Conservation (phyloP, 2,888 invertebrate species). For the Zonitis immaculata region DNA sequence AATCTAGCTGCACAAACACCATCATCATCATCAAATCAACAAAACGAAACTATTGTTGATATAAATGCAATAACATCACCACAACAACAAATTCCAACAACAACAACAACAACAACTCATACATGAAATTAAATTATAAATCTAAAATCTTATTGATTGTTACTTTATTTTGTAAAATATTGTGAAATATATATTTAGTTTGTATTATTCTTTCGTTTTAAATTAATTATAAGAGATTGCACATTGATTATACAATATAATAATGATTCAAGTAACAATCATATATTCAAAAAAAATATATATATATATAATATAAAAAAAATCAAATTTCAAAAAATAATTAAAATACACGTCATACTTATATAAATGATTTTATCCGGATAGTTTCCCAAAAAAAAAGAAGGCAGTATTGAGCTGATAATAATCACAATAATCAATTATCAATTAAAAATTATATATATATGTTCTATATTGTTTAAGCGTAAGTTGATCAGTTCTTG, state of each 20-base stretch:
- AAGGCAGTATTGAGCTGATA: background rate
- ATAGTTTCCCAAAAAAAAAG: background rate
- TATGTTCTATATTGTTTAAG: no score
- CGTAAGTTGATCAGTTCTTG: constrained; percentile 8
- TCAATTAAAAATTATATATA: background rate
- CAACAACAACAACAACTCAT: constrained; percentile 22
- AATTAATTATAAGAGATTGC: background rate
- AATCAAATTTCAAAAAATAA: constrained; percentile 19
- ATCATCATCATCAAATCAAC: constrained; percentile 23
- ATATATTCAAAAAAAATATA: constrained; percentile 2
- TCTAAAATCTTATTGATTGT: constrained; percentile 25
- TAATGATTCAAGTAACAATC: background rate
- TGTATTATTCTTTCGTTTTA: constrained; percentile 6
- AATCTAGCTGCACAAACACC: constrained; percentile 33
- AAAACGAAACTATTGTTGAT: constrained; percentile 15
- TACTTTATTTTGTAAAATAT: constrained; percentile 34
- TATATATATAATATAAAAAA: no score
- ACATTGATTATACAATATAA: constrained; percentile 4
- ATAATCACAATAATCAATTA: background rate
- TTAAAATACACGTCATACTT: constrained; percentile 12
- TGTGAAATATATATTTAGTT: constrained; percentile 18
- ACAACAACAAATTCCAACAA: constrained; percentile 14
- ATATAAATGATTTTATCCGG: background rate
- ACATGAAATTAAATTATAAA: constrained; percentile 20
- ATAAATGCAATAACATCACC: constrained; percentile 5